These are phyloP conservation scores for Stegana nigrithorax DNA, from an alignment of 2,888 invertebrate species.

Conservation along the genomic window DNA sequence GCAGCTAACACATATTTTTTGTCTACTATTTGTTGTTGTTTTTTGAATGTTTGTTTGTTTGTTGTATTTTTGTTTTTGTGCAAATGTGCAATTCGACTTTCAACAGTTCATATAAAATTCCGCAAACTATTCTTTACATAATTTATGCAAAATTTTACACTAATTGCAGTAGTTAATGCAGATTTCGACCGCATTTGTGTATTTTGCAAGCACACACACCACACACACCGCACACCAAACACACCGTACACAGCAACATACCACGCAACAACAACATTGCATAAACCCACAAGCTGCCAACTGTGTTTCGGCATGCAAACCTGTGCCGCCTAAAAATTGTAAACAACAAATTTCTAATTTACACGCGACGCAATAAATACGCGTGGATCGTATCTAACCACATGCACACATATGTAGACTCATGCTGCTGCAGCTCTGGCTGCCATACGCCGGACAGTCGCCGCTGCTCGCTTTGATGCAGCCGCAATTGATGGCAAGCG, in stretches of 20 bases:
- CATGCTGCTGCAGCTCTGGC: background rate
- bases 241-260: background rate
- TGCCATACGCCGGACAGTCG: background rate
- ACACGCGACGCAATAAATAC: background rate
- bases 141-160: constrained; percentile 55
- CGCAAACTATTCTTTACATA: constrained; percentile 58
- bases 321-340: background rate
- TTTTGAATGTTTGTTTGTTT: too few relatives aligned
- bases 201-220: background rate
- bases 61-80: background rate
- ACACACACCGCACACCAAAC: background rate
- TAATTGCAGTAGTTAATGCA: constrained; percentile 61
- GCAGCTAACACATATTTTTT: constrained; percentile 5
- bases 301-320: background rate
- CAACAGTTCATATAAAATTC: constrained; percentile 46
- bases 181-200: constrained; percentile 54
- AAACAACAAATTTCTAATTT: constrained; percentile 5
- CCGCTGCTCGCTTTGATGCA: background rate
- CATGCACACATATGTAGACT: background rate
- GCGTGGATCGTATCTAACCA: too few relatives aligned
- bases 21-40: background rate
- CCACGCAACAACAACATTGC: background rate
- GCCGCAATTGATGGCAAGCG: constrained; percentile 7
- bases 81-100: background rate
- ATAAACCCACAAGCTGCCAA: background rate